phyloP scores from a whole-genome alignment of 2,888 invertebrate genomes.

The Lasioglossum pauxillum region DNA sequence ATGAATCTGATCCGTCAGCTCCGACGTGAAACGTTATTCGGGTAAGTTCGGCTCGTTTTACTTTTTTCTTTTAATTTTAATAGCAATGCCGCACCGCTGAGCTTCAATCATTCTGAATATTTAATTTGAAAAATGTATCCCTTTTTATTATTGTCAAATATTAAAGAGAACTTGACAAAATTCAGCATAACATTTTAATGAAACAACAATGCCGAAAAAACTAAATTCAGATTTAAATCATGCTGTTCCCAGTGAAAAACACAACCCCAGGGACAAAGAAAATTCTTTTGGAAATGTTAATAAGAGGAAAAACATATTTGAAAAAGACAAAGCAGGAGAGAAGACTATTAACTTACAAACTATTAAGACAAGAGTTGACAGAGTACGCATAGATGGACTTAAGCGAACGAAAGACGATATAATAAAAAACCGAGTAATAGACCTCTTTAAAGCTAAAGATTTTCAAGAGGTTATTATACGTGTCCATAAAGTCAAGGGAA shows the following conservation, averaged over 20 bases:
- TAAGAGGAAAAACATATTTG: conserved; percentile 37
- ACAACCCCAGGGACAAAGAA: conserved; percentile 29
- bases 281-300: conserved; percentile 45
- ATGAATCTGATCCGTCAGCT: no score
- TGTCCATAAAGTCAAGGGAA: conserved; percentile 89
- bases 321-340: conserved; percentile 41
- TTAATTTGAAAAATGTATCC: no score
- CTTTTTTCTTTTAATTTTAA: no score
- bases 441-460: conserved; percentile 93
- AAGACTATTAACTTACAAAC: conserved; percentile 71
- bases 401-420: conserved; percentile 95
- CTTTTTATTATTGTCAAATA: no score
- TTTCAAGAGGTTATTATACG: conserved; percentile 93
- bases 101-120: no score
- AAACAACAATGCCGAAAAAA: conserved; percentile 63
- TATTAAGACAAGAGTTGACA: conserved; percentile 91
- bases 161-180: no score
- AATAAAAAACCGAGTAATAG: conserved; percentile 91
- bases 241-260: conserved; percentile 27
- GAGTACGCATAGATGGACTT: conserved; percentile 94
- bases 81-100: no score
- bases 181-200: no score
- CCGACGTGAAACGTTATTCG: no score
- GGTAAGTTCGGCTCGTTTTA: no score
- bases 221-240: conserved; percentile 54